phyloP scores from a whole-genome alignment of 1,140 invertebrate species.

The Hydropsyche tenuis region DNA sequence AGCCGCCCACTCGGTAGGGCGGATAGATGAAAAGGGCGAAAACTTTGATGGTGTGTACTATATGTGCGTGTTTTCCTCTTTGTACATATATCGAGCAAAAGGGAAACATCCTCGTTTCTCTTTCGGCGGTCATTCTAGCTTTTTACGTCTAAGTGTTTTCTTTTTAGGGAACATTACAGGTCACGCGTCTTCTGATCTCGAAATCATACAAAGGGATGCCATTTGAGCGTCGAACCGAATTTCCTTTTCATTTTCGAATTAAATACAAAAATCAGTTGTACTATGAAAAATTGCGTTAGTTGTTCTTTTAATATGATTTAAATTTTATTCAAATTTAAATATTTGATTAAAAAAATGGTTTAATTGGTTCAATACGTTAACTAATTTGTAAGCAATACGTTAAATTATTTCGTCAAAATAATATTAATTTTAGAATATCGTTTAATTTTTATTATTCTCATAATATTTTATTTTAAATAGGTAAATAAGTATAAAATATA shows the following conservation, averaged over 20 bases:
- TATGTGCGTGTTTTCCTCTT: neutral
- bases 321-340: too few relatives aligned
- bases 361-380: too few relatives aligned
- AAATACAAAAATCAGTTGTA: too few relatives aligned
- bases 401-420: too few relatives aligned
- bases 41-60: slow-evolving; percentile 23
- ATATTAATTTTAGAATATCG: too few relatives aligned
- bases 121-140: slow-evolving; percentile 46
- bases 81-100: neutral
- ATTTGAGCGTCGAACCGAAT: too few relatives aligned
- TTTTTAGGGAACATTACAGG: slow-evolving; percentile 47
- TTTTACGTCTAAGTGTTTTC: slow-evolving; percentile 49
- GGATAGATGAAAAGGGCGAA: slow-evolving; percentile 26
- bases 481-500: neutral
- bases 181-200: slow-evolving; percentile 43
- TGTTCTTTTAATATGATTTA: too few relatives aligned
- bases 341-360: too few relatives aligned
- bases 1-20: slow-evolving; percentile 3
- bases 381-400: too few relatives aligned
- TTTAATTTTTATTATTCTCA: slow-evolving; percentile 16
- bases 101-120: slow-evolving; percentile 40
- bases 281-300: too few relatives aligned
- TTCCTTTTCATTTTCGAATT: too few relatives aligned
- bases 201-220: slow-evolving; percentile 12
- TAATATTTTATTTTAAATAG: too few relatives aligned